Evolutionary conservation across 2,888 invertebrate genomes (phyloP).

Genomic region (Mythimna ferrago): DNA sequence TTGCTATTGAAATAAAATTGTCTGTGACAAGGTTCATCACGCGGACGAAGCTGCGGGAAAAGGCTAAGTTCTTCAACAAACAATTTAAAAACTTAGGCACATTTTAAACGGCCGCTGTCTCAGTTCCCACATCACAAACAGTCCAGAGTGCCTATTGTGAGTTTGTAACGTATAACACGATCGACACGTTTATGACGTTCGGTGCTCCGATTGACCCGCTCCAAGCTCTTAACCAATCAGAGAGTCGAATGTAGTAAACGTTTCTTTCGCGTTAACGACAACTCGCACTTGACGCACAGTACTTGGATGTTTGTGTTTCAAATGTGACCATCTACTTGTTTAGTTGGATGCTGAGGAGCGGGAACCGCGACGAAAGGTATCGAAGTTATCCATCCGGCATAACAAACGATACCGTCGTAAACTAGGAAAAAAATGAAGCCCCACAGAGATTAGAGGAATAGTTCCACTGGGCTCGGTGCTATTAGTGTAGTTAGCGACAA

Average conservation of each 20-base stretch:
- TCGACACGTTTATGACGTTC: no score
- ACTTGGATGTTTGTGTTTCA: constrained; percentile 52
- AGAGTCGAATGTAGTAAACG: no score
- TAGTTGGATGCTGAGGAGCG: constrained; percentile 67
- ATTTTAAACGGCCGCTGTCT: constrained; percentile 52
- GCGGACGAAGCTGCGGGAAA: constrained; percentile 44
- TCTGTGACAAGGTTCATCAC: not conserved
- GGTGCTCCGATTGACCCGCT: no score
- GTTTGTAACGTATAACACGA: not conserved
- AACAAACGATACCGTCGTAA: constrained; percentile 36
- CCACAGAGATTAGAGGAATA: constrained; percentile 59
- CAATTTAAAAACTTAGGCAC: constrained; percentile 34
- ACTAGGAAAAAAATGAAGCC: constrained; percentile 16
- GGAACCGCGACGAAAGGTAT: constrained; percentile 68
- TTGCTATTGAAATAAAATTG: not conserved
- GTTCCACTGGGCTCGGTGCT: constrained; percentile 43
- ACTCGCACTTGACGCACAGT: not conserved
- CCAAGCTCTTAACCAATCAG: not conserved
- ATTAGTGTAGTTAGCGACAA: constrained; percentile 15
- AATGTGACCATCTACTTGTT: constrained; percentile 63
- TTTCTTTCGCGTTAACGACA: no score
- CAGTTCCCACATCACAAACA: constrained; percentile 36
- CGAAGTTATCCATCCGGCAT: constrained; percentile 29
- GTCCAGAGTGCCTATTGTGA: not conserved
- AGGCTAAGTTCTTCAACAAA: constrained; percentile 19